Evolutionary conservation across 1,140 invertebrate genomes (phyloP).

Genomic region (Arctopsyche grandis): DNA sequence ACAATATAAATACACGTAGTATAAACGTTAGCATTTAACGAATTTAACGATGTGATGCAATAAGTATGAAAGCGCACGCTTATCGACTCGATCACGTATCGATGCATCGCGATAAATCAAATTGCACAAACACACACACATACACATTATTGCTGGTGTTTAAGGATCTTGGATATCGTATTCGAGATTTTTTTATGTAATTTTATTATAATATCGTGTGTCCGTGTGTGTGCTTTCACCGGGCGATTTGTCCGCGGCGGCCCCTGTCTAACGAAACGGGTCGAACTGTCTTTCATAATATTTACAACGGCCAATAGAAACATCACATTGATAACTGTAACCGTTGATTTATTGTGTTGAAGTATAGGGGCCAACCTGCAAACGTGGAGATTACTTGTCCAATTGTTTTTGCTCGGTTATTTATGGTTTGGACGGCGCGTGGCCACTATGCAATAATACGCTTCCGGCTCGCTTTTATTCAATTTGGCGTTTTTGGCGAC

Average conservation of each 20-base stretch:
- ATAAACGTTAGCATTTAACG: background rate
- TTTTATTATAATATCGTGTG: too few relatives aligned
- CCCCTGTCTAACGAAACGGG: background rate
- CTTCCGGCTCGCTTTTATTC: constrained; percentile 31
- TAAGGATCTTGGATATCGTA: background rate
- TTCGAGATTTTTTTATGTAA: background rate
- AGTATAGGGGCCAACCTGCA: constrained; percentile 45
- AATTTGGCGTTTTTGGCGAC: constrained; percentile 12
- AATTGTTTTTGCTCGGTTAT: constrained; percentile 42
- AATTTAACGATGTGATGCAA: background rate
- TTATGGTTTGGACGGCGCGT: constrained; percentile 19
- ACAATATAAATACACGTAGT: background rate
- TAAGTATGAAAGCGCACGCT: background rate
- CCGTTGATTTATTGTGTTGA: constrained; percentile 46
- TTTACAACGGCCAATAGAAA: constrained; percentile 51
- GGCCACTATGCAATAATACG: background rate
- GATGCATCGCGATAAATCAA: background rate
- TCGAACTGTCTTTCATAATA: constrained; percentile 27
- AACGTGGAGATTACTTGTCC: constrained; percentile 46
- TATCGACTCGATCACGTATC: constrained; percentile 9
- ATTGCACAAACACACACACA: background rate
- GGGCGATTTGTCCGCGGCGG: background rate
- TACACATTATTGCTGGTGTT: background rate
- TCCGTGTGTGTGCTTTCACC: too few relatives aligned
- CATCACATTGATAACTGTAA: constrained; percentile 50